Conservation (phyloP, 2,113 vertebrate species). For the Brachyhypopomus occidentalis region DNA sequence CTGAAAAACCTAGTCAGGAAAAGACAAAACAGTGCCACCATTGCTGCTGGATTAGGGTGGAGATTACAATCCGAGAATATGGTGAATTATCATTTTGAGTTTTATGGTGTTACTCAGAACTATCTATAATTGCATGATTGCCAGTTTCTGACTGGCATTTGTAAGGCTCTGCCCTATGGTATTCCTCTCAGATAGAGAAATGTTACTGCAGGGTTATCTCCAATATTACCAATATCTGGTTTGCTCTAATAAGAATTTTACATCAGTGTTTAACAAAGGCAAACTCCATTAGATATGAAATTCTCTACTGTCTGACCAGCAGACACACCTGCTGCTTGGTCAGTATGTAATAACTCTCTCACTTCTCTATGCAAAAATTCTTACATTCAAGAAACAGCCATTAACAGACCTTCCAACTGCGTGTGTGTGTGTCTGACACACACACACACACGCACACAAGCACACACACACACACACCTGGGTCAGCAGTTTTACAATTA, state of each 20-base stretch:
- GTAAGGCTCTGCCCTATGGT: neutral
- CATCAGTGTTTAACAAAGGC: neutral
- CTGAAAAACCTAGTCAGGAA: neutral
- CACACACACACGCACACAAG: neutral
- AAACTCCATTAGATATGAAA: neutral
- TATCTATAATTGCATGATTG: neutral
- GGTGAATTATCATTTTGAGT: neutral
- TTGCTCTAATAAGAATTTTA: neutral
- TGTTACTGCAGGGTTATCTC: neutral
- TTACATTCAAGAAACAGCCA: constrained; percentile 7
- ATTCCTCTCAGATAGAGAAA: neutral
- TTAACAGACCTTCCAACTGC: neutral
- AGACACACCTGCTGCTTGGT: neutral
- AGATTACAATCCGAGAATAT: neutral
- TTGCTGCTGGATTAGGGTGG: neutral
- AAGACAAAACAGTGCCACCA: neutral
- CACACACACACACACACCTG: constrained; percentile 10
- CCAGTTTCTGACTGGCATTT: neutral
- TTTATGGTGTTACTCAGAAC: neutral
- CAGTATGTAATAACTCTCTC: neutral
- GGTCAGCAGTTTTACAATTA: neutral
- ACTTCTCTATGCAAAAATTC: neutral
- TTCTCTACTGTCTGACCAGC: neutral
- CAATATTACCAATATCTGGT: neutral
- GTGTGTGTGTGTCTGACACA: neutral